Evolutionary conservation across 92 coral and sea anemone species (phyloP), one percentile per base, ranked within the genome.

Genomic region (Nematostella vectensis): DNA sequence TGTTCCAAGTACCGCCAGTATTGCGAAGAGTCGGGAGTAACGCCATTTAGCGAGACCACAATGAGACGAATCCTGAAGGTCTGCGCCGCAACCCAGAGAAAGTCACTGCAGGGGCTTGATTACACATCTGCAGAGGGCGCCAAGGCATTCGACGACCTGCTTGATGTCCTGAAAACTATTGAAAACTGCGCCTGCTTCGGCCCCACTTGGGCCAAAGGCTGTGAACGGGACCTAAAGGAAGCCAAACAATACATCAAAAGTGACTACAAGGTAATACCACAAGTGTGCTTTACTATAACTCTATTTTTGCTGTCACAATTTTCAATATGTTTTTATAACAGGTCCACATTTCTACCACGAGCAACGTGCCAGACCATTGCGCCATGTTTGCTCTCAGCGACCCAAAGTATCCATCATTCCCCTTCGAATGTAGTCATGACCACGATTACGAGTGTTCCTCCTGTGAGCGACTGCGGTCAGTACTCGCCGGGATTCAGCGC

Each of bases 311-410:
- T 67, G 66, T 43, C 22, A 40, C 29, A 40, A 50, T 39, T 50
- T 16, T 50, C 57, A 37, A 40, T 36, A 36, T 68, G 31, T 59
- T 20, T 60, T 16, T 16, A 47, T 44, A 33, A 27, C 57, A 70
- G 77, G 61, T 65, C 49, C 73, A 72, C 47, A 55, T 38, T 16
- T 17, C 74, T 19, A 33, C 48, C 40, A 66, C 23, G 28, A 55
- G 60, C 30, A 31, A 56, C 31, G 71, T 56, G 31, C 26, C 79
- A 31, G 72, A 72, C 66, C 79, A 72, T 55, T 65, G 79, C 15
- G 57, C 72, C 45, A 27, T 45, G 25, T 65, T 55, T 38, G 80
- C 60, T 8, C 74, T 73, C 31, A 48, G 67, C 23, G 68, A 73
- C 31, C 59, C 60, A 15, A 47, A 73, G 28, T 48, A 72, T 8